phyloP scores from a whole-genome alignment of 2,797 vertebrate species.

The Galaxias olidus region DNA sequence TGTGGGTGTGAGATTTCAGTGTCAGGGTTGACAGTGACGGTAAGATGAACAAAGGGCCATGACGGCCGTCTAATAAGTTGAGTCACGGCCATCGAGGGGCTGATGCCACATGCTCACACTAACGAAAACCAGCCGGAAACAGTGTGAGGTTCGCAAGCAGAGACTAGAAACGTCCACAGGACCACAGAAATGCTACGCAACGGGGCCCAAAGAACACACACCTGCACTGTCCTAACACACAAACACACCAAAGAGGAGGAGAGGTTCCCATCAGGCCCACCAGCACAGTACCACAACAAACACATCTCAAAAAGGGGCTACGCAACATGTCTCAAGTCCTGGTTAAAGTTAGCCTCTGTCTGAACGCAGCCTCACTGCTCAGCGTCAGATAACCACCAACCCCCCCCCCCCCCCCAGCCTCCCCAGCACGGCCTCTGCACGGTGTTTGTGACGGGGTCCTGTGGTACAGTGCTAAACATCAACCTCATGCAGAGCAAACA shows the following conservation, averaged over 20 bases:
- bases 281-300: too few species aligned
- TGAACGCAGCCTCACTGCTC: constrained; percentile 45
- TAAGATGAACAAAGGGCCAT: too few species aligned
- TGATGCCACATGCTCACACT: too few species aligned
- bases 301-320: neutral
- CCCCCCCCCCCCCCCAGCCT: constrained; percentile 20
- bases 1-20: too few species aligned
- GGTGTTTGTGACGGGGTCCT: constrained; percentile 36
- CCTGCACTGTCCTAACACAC: neutral
- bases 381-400: constrained; percentile 51
- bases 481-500: constrained; percentile 33
- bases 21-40: too few species aligned
- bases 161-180: neutral
- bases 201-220: neutral
- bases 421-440: constrained; percentile 3
- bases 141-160: neutral
- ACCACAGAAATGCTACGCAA: neutral
- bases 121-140: neutral
- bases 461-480: constrained; percentile 52
- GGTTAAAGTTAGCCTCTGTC: constrained; percentile 32
- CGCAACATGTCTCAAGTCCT: constrained; percentile 36
- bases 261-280: neutral
- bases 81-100: too few species aligned
- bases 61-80: too few species aligned
- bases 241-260: neutral